Percentiles rank a stretch among this genome's conserved stretches.
phyloP scores from a whole-genome alignment of 2,888 invertebrate genomes.

The Sphinx pinastri region DNA sequence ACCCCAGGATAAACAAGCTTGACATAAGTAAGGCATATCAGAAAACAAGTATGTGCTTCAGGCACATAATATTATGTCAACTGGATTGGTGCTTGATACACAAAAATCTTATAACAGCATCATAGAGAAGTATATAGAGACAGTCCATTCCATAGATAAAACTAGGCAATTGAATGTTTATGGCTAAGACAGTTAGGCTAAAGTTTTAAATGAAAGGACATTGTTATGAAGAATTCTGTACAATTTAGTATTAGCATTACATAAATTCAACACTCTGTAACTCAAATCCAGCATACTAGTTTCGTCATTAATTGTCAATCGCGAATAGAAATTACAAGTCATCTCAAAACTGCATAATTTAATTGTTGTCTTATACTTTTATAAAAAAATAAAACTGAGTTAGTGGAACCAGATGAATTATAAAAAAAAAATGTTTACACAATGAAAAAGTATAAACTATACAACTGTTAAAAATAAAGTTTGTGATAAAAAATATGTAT shows the following conservation, averaged over 20 bases:
- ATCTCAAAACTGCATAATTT: neutral
- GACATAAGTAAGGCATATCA: too few species aligned
- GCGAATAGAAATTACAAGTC: conserved; percentile 8
- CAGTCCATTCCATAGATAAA: neutral
- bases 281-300: neutral
- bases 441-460: conserved; percentile 33
- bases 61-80: too few species aligned
- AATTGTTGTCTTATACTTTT: conserved; percentile 7
- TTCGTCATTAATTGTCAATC: conserved; percentile 5
- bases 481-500: conserved; percentile 70
- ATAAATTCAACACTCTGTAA: neutral
- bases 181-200: neutral
- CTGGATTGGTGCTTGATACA: too few species aligned
- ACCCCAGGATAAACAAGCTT: too few species aligned
- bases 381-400: neutral
- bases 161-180: neutral
- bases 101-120: too few species aligned
- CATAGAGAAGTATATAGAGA: too few species aligned
- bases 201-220: neutral
- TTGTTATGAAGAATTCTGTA: conserved; percentile 11
- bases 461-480: conserved; percentile 71
- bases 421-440: conserved; percentile 16
- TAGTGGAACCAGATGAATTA: conserved; percentile 16
- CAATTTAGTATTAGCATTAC: neutral
- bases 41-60: too few species aligned